A percentile compares a stretch with the other conserved stretches of the same genome.
Evolutionary conservation across 2,888 invertebrate genomes (phyloP).

Genomic region (Cephus pulcher): DNA sequence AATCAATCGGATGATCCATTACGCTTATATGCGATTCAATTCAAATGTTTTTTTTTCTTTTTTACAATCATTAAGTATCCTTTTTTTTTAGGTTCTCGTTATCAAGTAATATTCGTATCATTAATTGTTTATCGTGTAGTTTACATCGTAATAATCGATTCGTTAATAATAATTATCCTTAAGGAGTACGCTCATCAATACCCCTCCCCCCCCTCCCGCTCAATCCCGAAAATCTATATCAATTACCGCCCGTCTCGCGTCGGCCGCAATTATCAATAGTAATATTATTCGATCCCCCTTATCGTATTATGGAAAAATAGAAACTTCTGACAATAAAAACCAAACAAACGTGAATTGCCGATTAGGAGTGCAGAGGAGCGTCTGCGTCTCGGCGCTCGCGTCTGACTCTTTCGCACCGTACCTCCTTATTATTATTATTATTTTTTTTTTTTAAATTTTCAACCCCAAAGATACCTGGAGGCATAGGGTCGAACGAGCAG

Average conservation of each 20-base stretch:
- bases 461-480: not conserved
- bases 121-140: constrained; percentile 40
- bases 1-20: constrained; percentile 8
- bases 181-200: constrained; percentile 29
- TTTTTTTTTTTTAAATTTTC: not conserved
- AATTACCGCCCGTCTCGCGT: not conserved
- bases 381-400: not conserved
- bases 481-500: not conserved
- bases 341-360: constrained; percentile 63
- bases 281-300: constrained; percentile 57
- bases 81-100: constrained; percentile 10
- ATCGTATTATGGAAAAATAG: constrained; percentile 66
- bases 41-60: constrained; percentile 24
- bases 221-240: constrained; percentile 23
- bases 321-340: constrained; percentile 67
- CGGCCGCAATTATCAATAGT: constrained; percentile 45
- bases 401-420: not conserved
- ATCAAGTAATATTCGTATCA: constrained; percentile 43
- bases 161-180: constrained; percentile 40
- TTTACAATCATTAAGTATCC: constrained; percentile 37
- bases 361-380: constrained; percentile 32
- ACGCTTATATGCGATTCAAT: constrained; percentile 33
- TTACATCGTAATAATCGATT: constrained; percentile 39
- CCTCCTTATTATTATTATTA: not conserved
- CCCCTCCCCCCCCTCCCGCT: constrained; percentile 16